Conservation (phyloP, 2,797 vertebrate genomes). For the Eutrigla gurnardus region DNA sequence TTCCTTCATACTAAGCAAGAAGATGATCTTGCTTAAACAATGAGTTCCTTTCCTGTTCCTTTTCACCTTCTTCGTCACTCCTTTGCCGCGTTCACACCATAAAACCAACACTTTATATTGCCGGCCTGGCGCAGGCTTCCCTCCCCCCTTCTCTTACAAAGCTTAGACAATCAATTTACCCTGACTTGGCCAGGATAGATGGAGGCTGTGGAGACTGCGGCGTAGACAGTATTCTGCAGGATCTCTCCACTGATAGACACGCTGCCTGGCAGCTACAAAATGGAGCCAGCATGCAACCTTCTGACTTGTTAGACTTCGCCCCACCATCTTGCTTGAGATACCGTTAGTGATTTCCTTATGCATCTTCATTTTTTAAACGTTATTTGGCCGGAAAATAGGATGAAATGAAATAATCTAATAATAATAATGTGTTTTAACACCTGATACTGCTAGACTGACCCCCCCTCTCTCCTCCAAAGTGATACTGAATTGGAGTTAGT, state of each 20-base stretch:
- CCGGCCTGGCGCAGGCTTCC: conserved; percentile 44
- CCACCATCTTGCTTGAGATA: conserved; percentile 47
- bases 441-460: conserved; percentile 18
- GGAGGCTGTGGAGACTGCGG: conserved; percentile 72
- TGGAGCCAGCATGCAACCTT: conserved; percentile 69
- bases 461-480: conserved; percentile 27
- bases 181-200: conserved; percentile 75
- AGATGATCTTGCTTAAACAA: background rate
- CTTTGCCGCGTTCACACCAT: conserved; percentile 53
- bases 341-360: conserved; percentile 46
- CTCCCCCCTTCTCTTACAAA: conserved; percentile 41
- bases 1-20: conserved; percentile 10
- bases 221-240: conserved; percentile 76
- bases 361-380: background rate
- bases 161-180: conserved; percentile 79
- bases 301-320: conserved; percentile 55
- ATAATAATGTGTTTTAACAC: background rate
- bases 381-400: background rate
- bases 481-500: conserved; percentile 23
- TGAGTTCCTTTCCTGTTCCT: conserved; percentile 22
- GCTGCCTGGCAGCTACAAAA: conserved; percentile 74
- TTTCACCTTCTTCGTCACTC: conserved; percentile 21
- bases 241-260: conserved; percentile 73
- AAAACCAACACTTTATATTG: conserved; percentile 61
- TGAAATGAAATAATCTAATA: background rate